A percentile compares a stretch with the other conserved stretches of the same genome.
phyloP scores from a whole-genome alignment of 2,888 invertebrate genomes.

The Synergus itoensis region DNA sequence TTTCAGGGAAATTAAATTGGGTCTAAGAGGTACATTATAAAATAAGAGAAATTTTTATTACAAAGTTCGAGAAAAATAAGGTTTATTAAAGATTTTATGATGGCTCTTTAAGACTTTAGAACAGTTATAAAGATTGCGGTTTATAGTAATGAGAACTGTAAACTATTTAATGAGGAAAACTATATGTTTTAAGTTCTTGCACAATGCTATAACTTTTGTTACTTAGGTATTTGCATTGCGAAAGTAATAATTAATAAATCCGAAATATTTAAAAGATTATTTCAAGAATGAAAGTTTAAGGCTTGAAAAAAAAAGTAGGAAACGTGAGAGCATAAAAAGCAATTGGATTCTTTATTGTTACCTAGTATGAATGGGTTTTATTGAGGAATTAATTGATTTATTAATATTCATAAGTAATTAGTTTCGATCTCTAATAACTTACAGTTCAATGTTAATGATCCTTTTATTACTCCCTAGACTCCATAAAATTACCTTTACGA shows the following conservation, averaged over 20 bases:
- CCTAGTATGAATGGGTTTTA: background rate
- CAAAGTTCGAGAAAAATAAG: background rate
- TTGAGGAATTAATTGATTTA: background rate
- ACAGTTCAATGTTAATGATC: background rate
- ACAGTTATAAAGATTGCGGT: background rate
- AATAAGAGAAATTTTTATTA: background rate
- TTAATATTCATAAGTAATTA: background rate
- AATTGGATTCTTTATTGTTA: background rate
- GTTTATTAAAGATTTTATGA: conserved; percentile 6
- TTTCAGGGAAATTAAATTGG: background rate
- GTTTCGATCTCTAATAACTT: background rate
- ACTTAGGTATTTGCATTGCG: background rate
- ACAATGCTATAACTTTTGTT: background rate
- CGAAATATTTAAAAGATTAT: too few relatives aligned
- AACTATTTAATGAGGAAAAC: background rate
- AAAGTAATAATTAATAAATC: too few relatives aligned
- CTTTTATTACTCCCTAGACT: background rate
- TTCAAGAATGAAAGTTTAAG: too few relatives aligned
- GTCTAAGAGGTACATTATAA: background rate
- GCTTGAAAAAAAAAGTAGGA: too few relatives aligned
- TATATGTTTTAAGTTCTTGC: background rate
- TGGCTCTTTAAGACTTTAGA: background rate
- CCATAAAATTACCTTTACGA: background rate
- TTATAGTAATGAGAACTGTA: conserved; percentile 17
- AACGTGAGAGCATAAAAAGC: background rate